Conservation (phyloP, 2,113 vertebrate species). For the Climacteris rufus region DNA sequence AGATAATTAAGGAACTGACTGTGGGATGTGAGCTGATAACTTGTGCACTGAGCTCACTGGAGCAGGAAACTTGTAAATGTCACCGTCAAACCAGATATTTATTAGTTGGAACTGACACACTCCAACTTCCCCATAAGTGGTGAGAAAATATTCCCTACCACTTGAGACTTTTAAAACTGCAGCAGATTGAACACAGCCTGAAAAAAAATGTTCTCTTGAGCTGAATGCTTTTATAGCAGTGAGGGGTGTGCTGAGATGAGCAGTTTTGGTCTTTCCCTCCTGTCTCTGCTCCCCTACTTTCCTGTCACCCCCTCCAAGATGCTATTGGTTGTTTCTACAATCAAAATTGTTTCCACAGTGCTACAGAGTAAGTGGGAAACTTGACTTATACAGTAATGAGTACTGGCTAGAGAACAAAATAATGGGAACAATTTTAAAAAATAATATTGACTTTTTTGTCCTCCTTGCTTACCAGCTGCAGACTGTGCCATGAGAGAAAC, state of each 20-base stretch:
- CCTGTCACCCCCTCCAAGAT: neutral
- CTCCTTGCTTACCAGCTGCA: neutral
- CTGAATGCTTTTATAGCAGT: neutral
- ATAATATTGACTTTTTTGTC: neutral
- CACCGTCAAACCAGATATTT: slow-evolving; percentile 37
- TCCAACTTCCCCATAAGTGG: slow-evolving; percentile 22
- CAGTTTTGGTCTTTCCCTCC: neutral
- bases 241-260: neutral
- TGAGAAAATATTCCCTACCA: slow-evolving; percentile 39
- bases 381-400: neutral
- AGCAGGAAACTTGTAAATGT: slow-evolving; percentile 50
- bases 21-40: slow-evolving; percentile 3
- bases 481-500: neutral
- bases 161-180: slow-evolving; percentile 38
- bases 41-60: neutral
- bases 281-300: neutral
- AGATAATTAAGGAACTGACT: slow-evolving; percentile 47
- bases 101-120: slow-evolving; percentile 42
- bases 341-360: neutral
- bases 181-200: neutral
- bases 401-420: neutral
- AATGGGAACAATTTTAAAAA: neutral
- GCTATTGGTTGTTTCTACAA: neutral
- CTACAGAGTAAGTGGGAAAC: neutral
- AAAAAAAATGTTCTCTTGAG: neutral